Conservation (phyloP, 2,797 vertebrate genomes). For the Myioborus melanocephalus region DNA sequence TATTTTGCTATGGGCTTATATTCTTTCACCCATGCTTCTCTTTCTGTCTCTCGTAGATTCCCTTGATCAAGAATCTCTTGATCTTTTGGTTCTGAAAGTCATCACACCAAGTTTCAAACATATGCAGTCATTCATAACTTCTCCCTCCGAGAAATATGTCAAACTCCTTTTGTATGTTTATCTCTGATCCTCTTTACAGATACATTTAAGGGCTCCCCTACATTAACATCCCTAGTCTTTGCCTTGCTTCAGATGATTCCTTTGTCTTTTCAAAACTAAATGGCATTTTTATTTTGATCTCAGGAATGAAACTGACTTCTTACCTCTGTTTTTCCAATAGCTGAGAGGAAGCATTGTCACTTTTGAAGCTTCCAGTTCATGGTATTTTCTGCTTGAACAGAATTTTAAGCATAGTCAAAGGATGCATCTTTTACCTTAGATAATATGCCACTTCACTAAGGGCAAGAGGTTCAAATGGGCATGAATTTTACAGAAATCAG, state of each 20-base stretch:
- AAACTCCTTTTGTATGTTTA: background rate
- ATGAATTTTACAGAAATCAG: background rate
- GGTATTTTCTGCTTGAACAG: background rate
- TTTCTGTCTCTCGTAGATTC: background rate
- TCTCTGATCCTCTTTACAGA: background rate
- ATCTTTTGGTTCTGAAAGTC: conserved; percentile 18
- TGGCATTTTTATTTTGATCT: background rate
- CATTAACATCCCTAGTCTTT: background rate
- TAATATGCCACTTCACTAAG: background rate
- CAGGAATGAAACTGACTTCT: background rate
- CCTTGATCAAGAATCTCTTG: conserved; percentile 43
- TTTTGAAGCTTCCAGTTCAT: background rate
- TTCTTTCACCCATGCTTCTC: background rate
- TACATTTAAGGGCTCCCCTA: background rate
- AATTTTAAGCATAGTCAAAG: background rate
- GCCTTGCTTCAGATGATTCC: background rate
- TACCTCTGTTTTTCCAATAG: background rate
- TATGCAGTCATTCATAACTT: background rate
- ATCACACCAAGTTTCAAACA: background rate
- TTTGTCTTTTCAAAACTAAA: conserved; percentile 23
- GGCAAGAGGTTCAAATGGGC: background rate
- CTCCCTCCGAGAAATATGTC: background rate
- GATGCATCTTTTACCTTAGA: background rate
- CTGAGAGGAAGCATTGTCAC: background rate
- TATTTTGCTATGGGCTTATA: background rate